Conservation (phyloP, 2,113 vertebrate genomes). For the Antechinus stuartii region DNA sequence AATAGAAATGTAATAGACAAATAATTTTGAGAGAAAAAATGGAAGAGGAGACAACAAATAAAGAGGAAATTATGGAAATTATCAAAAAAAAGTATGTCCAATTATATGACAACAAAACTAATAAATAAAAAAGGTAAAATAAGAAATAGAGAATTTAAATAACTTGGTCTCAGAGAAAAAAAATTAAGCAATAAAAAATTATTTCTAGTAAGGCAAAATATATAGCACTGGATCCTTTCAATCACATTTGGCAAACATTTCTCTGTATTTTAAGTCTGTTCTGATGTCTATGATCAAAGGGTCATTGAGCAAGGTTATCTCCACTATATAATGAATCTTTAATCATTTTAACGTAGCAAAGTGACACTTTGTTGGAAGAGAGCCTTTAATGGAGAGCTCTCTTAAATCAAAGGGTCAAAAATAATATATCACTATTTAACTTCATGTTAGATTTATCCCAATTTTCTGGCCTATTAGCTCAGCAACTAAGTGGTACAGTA, state of each 20-base stretch:
- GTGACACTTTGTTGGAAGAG: background rate
- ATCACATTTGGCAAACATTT: background rate
- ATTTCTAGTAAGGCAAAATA: background rate
- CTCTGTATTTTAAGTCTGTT: background rate
- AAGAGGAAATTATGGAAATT: background rate
- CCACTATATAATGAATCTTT: background rate
- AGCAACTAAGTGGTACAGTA: background rate
- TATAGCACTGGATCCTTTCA: background rate
- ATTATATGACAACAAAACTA: background rate
- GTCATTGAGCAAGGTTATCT: background rate
- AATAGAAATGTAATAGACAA: background rate
- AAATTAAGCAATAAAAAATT: background rate
- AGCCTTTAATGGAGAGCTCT: background rate
- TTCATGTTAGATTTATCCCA: background rate
- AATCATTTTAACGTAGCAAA: background rate
- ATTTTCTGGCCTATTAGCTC: background rate
- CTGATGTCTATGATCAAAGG: background rate
- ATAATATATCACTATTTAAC: background rate
- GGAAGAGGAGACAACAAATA: background rate
- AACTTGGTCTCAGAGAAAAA: background rate
- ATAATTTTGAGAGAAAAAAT: background rate
- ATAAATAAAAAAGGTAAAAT: background rate
- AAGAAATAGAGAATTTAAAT: background rate
- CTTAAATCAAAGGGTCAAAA: background rate
- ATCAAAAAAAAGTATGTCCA: background rate